These are phyloP conservation scores for Machimus atricapillus DNA, from an alignment of 2,888 invertebrate species.

Conservation along the genomic window DNA sequence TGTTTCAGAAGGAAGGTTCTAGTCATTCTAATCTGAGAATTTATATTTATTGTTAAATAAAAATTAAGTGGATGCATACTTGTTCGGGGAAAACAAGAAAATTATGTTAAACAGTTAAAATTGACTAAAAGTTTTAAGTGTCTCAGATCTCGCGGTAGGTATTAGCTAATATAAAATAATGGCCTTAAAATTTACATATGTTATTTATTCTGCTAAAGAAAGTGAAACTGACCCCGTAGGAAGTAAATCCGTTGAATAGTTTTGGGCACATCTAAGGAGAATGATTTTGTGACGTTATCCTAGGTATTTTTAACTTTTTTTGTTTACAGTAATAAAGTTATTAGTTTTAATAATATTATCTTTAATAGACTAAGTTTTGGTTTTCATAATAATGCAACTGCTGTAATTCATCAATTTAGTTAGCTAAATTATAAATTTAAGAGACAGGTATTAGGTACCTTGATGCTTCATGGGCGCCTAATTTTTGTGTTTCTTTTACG, in stretches of 20 bases:
- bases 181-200: background rate
- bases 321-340: no score
- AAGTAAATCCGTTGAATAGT: background rate
- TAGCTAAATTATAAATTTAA: no score
- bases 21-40: background rate
- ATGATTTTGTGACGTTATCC: no score
- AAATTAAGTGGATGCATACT: background rate
- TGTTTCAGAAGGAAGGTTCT: background rate
- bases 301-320: background rate
- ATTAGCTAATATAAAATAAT: background rate
- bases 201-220: background rate
- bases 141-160: background rate
- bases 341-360: no score
- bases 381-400: no score
- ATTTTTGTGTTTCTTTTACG: no score
- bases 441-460: no score
- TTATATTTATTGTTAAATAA: background rate
- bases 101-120: background rate
- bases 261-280: background rate
- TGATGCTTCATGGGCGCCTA: no score
- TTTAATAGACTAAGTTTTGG: no score
- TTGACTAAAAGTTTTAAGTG: background rate
- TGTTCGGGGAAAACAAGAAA: background rate
- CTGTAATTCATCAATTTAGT: no score
- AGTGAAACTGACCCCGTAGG: background rate